Conservation (phyloP, 92 coral and sea anemone species). For the Porites cylindrica region DNA sequence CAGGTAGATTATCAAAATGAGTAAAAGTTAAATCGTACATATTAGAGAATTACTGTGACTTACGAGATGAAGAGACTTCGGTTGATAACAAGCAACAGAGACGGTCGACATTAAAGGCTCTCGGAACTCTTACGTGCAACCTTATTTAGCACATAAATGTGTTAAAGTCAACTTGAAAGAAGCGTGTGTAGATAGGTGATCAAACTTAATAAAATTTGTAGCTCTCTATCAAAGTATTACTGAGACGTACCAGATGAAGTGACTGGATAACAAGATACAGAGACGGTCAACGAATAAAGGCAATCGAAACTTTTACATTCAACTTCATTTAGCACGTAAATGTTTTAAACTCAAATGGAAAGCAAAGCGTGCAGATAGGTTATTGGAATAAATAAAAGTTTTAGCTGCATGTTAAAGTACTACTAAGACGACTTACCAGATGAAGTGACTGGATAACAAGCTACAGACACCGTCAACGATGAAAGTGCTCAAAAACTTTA, state of each 20-base stretch:
- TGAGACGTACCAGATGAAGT: conserved; percentile 31
- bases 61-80: too few species aligned
- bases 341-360: neutral
- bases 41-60: too few species aligned
- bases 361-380: neutral
- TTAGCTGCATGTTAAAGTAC: neutral
- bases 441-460: conserved; percentile 23
- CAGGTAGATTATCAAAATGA: too few species aligned
- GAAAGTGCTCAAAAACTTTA: neutral
- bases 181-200: neutral
- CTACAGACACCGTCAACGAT: conserved; percentile 2
- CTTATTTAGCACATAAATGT: too few species aligned
- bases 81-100: too few species aligned
- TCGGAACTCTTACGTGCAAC: too few species aligned
- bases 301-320: neutral
- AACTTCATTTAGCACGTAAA: neutral
- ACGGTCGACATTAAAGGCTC: too few species aligned
- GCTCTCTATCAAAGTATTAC: neutral
- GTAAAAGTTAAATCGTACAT: too few species aligned
- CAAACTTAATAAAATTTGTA: neutral
- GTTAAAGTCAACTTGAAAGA: neutral
- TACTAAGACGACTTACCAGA: conserved; percentile 18
- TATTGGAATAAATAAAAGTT: neutral
- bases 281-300: neutral
- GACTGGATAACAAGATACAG: conserved; percentile 9